These are phyloP conservation scores for Muschampia plurimacula DNA, from an alignment of 2,888 invertebrate genomes.

Conservation along the genomic window DNA sequence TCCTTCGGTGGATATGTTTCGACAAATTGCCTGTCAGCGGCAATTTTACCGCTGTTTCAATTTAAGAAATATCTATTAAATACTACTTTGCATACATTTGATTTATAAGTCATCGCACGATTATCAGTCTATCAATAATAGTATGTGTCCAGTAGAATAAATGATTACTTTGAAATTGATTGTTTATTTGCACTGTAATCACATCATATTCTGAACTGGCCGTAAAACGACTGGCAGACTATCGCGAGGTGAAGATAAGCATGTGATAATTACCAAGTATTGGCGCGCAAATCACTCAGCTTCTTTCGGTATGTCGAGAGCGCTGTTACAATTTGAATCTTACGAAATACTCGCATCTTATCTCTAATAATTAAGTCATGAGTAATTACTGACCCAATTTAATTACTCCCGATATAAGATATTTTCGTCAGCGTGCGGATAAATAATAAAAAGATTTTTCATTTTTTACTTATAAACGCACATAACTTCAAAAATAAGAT, in stretches of 20 bases:
- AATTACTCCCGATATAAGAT: conserved; percentile 7
- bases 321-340: conserved; percentile 17
- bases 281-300: conserved; percentile 37
- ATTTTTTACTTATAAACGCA: background rate
- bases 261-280: conserved; percentile 31
- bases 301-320: conserved; percentile 31
- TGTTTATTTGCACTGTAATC: conserved; percentile 8
- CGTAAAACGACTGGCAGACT: conserved; percentile 17
- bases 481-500: too few relatives aligned
- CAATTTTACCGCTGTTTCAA: too few relatives aligned
- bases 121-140: background rate
- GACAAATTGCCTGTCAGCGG: too few relatives aligned
- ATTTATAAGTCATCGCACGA: too few relatives aligned
- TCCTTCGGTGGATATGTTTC: too few relatives aligned
- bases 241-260: conserved; percentile 29
- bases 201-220: conserved; percentile 14
- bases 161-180: background rate
- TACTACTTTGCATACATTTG: too few relatives aligned
- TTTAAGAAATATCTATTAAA: too few relatives aligned
- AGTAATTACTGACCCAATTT: conserved; percentile 27
- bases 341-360: conserved; percentile 28
- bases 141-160: background rate
- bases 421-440: background rate
- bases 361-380: conserved; percentile 21
- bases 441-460: background rate